Evolutionary conservation across 1,140 invertebrate species (phyloP).

Genomic region (Plodia interpunctella): DNA sequence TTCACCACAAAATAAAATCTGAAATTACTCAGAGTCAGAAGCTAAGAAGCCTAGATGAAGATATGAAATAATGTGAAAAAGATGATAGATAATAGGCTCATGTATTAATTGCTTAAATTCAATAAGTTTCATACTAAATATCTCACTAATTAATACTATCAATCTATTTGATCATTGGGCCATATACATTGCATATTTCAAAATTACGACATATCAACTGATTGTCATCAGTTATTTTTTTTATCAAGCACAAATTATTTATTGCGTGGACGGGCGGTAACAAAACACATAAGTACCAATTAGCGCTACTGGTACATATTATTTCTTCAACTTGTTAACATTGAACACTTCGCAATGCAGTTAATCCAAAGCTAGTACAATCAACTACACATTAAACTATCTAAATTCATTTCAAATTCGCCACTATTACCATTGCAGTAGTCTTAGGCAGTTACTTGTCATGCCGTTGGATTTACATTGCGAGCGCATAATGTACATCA

Average conservation of each 20-base stretch:
- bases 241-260: neutral
- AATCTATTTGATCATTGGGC: neutral
- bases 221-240: neutral
- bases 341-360: neutral
- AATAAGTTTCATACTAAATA: no score
- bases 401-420: no score
- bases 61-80: no score
- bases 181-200: neutral
- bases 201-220: neutral
- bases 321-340: slow-evolving; percentile 6
- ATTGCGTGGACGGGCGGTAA: neutral
- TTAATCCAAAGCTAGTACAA: neutral
- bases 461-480: slow-evolving; percentile 9
- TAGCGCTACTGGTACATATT: neutral
- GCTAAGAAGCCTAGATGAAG: no score
- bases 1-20: no score
- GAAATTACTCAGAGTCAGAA: no score
- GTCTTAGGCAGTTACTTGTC: no score
- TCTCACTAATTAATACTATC: no score
- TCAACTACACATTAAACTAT: no score
- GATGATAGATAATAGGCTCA: no score
- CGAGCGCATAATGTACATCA: slow-evolving; percentile 12
- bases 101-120: no score
- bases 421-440: no score
- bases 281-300: slow-evolving; percentile 4